phyloP scores from a whole-genome alignment of 2,113 vertebrate species.

The Trochalopteron elliotii region DNA sequence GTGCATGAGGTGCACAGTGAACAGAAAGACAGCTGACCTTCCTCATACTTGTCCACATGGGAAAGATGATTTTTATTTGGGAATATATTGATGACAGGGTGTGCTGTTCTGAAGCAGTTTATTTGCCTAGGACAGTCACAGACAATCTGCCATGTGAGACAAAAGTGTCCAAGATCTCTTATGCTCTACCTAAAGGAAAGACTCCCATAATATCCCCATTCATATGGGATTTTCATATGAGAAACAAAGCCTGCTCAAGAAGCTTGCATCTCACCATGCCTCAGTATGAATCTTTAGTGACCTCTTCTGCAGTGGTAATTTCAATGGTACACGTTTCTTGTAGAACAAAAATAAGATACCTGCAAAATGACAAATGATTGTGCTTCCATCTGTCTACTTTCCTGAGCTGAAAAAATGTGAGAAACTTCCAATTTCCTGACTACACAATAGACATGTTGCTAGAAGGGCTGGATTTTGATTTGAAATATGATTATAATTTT shows the following conservation, averaged over 20 bases:
- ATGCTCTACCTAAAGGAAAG: not conserved
- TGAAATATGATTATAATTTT: not conserved
- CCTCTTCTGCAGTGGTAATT: not conserved
- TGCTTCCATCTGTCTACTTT: not conserved
- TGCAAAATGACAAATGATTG: not conserved
- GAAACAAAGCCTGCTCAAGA: not conserved
- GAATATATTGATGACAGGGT: not conserved
- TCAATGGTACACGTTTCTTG: not conserved
- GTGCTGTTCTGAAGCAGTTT: not conserved
- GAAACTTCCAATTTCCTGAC: not conserved
- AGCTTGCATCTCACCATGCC: not conserved
- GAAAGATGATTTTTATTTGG: not conserved
- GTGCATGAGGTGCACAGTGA: not conserved
- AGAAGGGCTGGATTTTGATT: not conserved
- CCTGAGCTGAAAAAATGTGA: not conserved
- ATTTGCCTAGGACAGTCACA: not conserved
- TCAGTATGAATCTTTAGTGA: not conserved
- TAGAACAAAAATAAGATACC: not conserved
- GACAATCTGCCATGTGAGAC: not conserved
- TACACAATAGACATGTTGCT: not conserved
- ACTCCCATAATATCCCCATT: not conserved
- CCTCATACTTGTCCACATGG: not conserved
- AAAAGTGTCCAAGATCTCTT: not conserved
- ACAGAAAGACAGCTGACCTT: not conserved
- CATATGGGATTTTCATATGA: not conserved